phyloP scores from a whole-genome alignment of 2,888 invertebrate species.

The Neoscelio sp. region DNA sequence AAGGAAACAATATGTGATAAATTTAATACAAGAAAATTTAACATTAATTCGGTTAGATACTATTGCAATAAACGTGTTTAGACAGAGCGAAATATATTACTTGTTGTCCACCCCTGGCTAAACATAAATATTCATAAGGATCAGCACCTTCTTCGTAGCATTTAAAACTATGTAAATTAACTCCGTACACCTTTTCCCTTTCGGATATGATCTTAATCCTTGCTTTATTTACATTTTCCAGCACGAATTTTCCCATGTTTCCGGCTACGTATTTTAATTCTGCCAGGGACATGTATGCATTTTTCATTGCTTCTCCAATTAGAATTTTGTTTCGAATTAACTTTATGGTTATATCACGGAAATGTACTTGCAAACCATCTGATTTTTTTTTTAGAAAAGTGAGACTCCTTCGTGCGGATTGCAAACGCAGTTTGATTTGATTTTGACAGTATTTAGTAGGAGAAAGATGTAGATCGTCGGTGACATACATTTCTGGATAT shows the following conservation, averaged over 20 bases:
- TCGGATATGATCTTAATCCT: conserved; percentile 85
- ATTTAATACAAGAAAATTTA: not conserved
- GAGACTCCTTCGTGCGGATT: conserved; percentile 87
- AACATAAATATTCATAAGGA: conserved; percentile 86
- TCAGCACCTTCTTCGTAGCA: conserved; percentile 84
- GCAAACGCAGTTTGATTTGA: conserved; percentile 85
- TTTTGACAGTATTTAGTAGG: conserved; percentile 84
- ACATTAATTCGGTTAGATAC: conserved; percentile 1
- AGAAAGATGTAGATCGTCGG: conserved; percentile 80
- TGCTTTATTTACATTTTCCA: conserved; percentile 87
- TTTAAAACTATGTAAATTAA: conserved; percentile 86
- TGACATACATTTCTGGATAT: conserved; percentile 9
- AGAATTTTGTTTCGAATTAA: conserved; percentile 86
- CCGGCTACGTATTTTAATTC: conserved; percentile 87
- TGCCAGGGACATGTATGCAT: conserved; percentile 87
- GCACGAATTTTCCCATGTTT: conserved; percentile 86
- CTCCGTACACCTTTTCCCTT: conserved; percentile 87
- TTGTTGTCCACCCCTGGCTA: conserved; percentile 87
- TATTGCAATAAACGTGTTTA: not conserved
- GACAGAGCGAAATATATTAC: conserved; percentile 65
- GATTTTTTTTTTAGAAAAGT: conserved; percentile 87
- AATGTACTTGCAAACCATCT: conserved; percentile 86
- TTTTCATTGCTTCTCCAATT: conserved; percentile 88
- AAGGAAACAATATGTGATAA: too few species aligned
- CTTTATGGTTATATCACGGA: conserved; percentile 85